Evolutionary conservation across 2,888 invertebrate species (phyloP).

Genomic region (Ectemnius continuus): DNA sequence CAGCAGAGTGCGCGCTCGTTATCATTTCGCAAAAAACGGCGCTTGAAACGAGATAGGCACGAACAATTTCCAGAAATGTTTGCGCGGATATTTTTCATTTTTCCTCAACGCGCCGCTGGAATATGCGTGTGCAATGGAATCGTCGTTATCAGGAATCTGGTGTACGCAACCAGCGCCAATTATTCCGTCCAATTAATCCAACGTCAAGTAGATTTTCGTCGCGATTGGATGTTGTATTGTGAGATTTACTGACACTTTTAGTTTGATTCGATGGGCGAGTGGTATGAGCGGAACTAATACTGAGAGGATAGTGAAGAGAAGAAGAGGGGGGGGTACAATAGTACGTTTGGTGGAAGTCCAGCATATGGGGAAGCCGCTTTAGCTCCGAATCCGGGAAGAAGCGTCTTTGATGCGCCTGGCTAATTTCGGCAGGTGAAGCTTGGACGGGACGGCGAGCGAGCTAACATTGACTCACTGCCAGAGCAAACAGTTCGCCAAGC

Average conservation of each 20-base stretch:
- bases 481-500: slow-evolving; percentile 42
- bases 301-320: too few species aligned
- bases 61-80: neutral
- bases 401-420: slow-evolving; percentile 46
- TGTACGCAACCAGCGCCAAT: neutral
- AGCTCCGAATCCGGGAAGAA: slow-evolving; percentile 16
- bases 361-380: slow-evolving; percentile 9
- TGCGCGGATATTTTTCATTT: neutral
- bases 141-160: neutral
- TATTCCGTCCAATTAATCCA: slow-evolving; percentile 34
- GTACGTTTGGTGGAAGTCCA: too few species aligned
- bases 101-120: neutral
- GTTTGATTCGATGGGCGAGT: too few species aligned
- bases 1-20: neutral
- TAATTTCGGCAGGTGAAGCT: slow-evolving; percentile 55
- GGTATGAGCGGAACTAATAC: too few species aligned
- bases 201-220: slow-evolving; percentile 49
- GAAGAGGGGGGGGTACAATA: too few species aligned
- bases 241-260: slow-evolving; percentile 45
- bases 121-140: neutral
- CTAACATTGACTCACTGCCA: slow-evolving; percentile 57
- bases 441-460: slow-evolving; percentile 24
- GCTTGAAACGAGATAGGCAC: neutral
- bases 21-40: neutral
- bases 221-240: slow-evolving; percentile 20